Conservation (phyloP, 1,140 invertebrate genomes). For the Myzus persicae region DNA sequence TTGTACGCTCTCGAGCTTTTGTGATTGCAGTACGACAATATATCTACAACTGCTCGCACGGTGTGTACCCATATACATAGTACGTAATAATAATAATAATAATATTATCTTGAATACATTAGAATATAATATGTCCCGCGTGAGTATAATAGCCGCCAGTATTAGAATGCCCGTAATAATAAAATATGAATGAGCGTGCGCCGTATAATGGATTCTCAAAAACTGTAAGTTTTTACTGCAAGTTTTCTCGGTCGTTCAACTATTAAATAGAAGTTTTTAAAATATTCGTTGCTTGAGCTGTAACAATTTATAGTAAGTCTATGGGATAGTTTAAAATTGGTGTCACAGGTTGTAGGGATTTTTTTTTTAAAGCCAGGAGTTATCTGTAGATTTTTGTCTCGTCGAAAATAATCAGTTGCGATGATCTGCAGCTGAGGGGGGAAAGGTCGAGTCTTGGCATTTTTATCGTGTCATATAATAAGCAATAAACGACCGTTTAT, state of each 20-base stretch:
- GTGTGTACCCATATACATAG: not conserved
- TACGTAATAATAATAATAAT: not conserved
- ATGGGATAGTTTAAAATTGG: no score
- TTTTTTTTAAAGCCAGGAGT: not conserved
- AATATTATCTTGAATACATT: not conserved
- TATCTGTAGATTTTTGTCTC: not conserved
- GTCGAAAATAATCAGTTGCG: not conserved
- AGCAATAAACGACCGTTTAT: not conserved
- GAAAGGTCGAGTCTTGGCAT: not conserved
- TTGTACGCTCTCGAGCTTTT: not conserved
- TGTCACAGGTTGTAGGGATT: not conserved
- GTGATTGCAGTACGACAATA: not conserved
- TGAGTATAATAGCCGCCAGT: not conserved
- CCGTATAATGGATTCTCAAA: not conserved
- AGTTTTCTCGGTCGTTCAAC: not conserved
- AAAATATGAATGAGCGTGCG: not conserved
- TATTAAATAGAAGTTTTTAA: not conserved
- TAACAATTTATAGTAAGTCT: not conserved
- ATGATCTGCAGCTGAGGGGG: no score
- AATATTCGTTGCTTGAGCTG: not conserved
- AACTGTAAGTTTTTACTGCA: not conserved
- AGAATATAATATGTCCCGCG: not conserved
- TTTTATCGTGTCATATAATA: not conserved
- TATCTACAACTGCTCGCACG: not conserved
- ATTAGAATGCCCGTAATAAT: not conserved